Percentiles rank a stretch among this genome's conserved stretches.
phyloP scores from a whole-genome alignment of 2,113 vertebrate genomes.

The Cyanoramphus novaezelandiae region DNA sequence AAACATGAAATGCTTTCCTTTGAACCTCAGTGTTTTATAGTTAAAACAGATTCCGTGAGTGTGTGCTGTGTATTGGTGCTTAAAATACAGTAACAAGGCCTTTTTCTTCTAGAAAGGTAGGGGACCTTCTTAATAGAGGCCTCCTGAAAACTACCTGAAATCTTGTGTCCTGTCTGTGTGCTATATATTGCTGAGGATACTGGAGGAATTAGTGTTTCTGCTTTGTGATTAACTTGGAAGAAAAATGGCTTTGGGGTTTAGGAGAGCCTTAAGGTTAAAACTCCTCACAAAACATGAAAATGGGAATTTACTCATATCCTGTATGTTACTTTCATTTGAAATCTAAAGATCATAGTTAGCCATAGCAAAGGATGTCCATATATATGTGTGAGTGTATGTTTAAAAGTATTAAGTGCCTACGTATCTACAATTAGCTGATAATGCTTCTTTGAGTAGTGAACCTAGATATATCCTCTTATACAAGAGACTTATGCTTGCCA shows the following conservation, averaged over 20 bases:
- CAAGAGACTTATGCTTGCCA: background rate
- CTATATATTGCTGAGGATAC: background rate
- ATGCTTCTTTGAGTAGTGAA: background rate
- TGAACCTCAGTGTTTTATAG: background rate
- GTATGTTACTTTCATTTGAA: background rate
- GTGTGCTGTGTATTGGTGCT: background rate
- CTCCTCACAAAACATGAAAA: background rate
- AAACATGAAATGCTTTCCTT: background rate
- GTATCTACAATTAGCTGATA: background rate
- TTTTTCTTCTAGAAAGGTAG: background rate
- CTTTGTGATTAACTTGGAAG: background rate
- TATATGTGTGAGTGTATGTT: background rate
- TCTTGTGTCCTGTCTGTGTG: background rate
- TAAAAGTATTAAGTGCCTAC: background rate
- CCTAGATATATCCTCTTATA: accelerated
- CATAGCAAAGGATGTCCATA: background rate
- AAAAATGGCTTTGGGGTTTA: background rate
- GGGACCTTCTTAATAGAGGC: background rate
- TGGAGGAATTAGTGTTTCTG: background rate
- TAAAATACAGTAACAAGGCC: background rate
- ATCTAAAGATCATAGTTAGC: background rate
- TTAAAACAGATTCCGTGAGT: background rate
- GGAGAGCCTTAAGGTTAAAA: background rate
- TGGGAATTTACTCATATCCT: background rate
- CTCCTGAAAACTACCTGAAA: background rate